phyloP scores from a whole-genome alignment of 2,888 invertebrate genomes.

The Lithophane socia region DNA sequence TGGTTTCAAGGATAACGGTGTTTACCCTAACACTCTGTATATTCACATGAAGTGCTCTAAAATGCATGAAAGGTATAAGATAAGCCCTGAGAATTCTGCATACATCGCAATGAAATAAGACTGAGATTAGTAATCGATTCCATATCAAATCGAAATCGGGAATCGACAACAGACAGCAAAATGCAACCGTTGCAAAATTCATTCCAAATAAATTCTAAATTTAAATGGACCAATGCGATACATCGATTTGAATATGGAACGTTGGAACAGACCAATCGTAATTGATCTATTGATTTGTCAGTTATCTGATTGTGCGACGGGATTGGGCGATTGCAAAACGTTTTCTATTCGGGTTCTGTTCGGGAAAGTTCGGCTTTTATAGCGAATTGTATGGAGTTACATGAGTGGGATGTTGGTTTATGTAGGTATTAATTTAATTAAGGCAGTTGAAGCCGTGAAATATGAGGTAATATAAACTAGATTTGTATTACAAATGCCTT shows the following conservation, averaged over 20 bases:
- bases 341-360: conserved; percentile 57
- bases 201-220: conserved; percentile 70
- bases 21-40: too few relatives aligned
- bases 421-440: conserved; percentile 55
- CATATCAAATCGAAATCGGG: conserved; percentile 56
- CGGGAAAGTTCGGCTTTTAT: conserved; percentile 65
- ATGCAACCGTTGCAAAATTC: conserved; percentile 68
- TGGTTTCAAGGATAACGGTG: too few relatives aligned
- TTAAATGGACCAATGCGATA: conserved; percentile 73
- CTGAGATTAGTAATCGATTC: conserved; percentile 40
- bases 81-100: not conserved
- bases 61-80: conserved; percentile 7
- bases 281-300: conserved; percentile 85
- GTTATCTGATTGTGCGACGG: conserved; percentile 71
- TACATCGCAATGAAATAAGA: conserved; percentile 6
- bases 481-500: conserved; percentile 33
- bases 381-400: conserved; percentile 40
- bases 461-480: conserved; percentile 49
- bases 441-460: conserved; percentile 31
- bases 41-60: not conserved
- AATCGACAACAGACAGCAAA: conserved; percentile 64
- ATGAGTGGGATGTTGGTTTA: conserved; percentile 58
- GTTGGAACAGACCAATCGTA: conserved; percentile 69
- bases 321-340: conserved; percentile 67
- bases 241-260: conserved; percentile 75